Percentiles rank a stretch among this genome's conserved stretches.
Conservation (phyloP, 2,113 vertebrate genomes). For the Neoarius graeffei region DNA sequence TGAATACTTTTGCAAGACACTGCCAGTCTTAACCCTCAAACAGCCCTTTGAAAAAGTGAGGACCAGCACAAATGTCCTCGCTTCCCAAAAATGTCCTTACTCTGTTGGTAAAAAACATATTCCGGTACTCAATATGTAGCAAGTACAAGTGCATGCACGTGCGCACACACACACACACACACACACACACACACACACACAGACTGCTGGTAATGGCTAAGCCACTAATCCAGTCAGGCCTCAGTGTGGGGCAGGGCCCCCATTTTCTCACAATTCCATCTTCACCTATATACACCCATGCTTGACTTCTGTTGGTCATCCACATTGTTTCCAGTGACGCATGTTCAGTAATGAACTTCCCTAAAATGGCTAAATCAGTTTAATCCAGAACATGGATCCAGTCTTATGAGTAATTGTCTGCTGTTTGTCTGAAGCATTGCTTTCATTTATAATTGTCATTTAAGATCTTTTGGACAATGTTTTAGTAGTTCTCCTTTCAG, state of each 20-base stretch:
- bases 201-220: slow-evolving; percentile 36
- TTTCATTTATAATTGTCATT: neutral
- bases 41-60: no score
- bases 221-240: slow-evolving; percentile 38
- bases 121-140: no score
- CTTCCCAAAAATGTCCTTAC: no score
- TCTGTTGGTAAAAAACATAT: no score
- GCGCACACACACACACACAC: neutral
- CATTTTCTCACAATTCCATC: neutral
- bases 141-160: no score
- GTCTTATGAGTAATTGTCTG: slow-evolving; percentile 7
- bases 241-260: slow-evolving; percentile 16
- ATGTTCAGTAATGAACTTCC: slow-evolving; percentile 27
- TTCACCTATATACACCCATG: slow-evolving; percentile 3
- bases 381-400: neutral
- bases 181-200: neutral
- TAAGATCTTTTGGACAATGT: neutral
- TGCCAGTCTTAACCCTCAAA: no score
- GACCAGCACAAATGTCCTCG: no score
- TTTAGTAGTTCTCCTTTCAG: neutral
- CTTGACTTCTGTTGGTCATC: slow-evolving; percentile 48
- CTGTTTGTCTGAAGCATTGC: neutral
- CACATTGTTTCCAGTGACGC: slow-evolving; percentile 29
- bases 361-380: neutral
- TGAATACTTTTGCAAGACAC: no score